phyloP scores from a whole-genome alignment of 2,113 vertebrate genomes.

The Uria aalge region DNA sequence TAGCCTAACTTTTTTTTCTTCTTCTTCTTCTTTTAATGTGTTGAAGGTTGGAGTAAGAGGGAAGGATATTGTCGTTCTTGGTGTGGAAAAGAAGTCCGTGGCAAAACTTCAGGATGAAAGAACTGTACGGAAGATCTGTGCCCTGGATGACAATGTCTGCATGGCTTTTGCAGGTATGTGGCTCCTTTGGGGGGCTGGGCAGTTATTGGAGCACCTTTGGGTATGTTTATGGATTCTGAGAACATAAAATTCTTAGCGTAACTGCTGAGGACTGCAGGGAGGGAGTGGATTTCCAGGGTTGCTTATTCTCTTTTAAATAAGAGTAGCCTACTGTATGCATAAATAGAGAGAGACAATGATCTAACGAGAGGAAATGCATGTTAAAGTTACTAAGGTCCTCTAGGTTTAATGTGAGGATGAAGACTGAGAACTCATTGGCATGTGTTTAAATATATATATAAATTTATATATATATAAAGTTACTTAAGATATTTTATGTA shows the following conservation, averaged over 20 bases:
- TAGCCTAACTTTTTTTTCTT: not conserved
- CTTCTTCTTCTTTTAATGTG: not conserved
- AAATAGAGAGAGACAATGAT: accelerated
- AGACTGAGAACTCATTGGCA: not conserved
- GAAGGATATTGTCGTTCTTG: constrained; percentile 85
- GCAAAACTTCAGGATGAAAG: constrained; percentile 89
- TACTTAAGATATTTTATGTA: not conserved
- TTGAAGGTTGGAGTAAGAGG: constrained; percentile 84
- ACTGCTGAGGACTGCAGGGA: not conserved
- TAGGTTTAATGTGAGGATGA: not conserved
- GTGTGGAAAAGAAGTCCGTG: constrained; percentile 88
- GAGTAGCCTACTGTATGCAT: not conserved
- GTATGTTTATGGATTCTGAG: not conserved
- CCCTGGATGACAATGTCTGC: constrained; percentile 86
- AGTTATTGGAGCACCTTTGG: not conserved
- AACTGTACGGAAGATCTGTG: constrained; percentile 87
- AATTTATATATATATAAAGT: not conserved
- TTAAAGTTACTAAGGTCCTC: not conserved
- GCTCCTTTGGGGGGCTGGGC: accelerated
- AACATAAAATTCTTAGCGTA: not conserved
- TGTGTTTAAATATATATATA: not conserved
- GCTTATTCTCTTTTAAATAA: not conserved
- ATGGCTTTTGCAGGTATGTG: constrained; percentile 85
- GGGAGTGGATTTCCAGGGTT: accelerated
- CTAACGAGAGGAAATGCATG: not conserved